These are phyloP conservation scores for Cariama cristata DNA, from an alignment of 2,113 vertebrate species.

Conservation along the genomic window DNA sequence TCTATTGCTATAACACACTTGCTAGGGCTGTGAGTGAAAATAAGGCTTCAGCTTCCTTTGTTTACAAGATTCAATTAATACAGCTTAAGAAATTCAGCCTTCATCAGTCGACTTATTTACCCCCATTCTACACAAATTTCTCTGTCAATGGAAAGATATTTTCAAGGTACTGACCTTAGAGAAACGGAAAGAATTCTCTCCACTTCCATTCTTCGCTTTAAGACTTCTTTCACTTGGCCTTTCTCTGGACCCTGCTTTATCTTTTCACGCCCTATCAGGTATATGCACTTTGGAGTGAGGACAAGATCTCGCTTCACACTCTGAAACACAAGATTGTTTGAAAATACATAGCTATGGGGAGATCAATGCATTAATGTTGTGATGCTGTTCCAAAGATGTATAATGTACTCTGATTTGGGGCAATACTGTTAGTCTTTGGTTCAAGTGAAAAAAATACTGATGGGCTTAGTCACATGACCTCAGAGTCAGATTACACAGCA, in stretches of 20 bases:
- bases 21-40: background rate
- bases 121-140: background rate
- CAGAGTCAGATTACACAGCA: background rate
- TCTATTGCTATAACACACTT: background rate
- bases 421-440: background rate
- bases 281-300: slow-evolving; percentile 91
- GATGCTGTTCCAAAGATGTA: background rate
- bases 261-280: slow-evolving; percentile 95
- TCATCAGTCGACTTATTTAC: background rate
- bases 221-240: slow-evolving; percentile 91
- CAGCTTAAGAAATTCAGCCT: background rate
- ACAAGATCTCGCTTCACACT: slow-evolving; percentile 93
- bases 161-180: slow-evolving; percentile 82
- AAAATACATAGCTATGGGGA: background rate
- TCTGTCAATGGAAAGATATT: background rate
- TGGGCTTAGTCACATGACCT: background rate
- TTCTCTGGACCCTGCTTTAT: slow-evolving; percentile 95
- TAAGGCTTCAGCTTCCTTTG: background rate
- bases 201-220: slow-evolving; percentile 91
- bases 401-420: background rate
- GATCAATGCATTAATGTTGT: background rate
- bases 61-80: background rate
- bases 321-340: slow-evolving; percentile 70
- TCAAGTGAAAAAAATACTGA: background rate
- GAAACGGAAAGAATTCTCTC: slow-evolving; percentile 91